These are phyloP conservation scores for Notolepis coatsorum DNA, from an alignment of 2,797 vertebrate genomes.

Conservation along the genomic window DNA sequence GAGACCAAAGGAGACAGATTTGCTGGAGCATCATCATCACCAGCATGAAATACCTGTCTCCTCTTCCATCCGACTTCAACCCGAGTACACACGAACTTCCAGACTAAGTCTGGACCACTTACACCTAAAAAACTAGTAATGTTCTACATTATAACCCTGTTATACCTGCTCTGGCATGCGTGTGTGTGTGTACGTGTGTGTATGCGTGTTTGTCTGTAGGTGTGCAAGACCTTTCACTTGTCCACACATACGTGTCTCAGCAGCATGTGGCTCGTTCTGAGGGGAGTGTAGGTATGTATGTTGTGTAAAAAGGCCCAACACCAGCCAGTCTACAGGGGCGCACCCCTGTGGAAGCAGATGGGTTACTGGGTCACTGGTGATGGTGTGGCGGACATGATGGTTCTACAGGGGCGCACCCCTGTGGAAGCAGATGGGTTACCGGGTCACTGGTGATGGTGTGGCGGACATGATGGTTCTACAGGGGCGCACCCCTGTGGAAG, in stretches of 20 bases:
- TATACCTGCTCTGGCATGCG: conserved; percentile 61
- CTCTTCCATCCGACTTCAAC: conserved; percentile 49
- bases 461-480: too few species aligned
- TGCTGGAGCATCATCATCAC: conserved; percentile 45
- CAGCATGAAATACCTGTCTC: conserved; percentile 57
- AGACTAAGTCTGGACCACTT: conserved; percentile 58
- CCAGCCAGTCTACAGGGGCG: background rate
- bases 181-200: conserved; percentile 6
- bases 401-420: too few species aligned
- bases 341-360: conserved; percentile 17
- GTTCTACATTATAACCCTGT: conserved; percentile 75
- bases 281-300: conserved; percentile 14
- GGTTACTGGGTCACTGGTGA: background rate
- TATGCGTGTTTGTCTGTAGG: conserved; percentile 42
- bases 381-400: too few species aligned
- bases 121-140: conserved; percentile 54
- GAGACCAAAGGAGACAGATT: conserved; percentile 49
- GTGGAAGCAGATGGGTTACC: too few species aligned
- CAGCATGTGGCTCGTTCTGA: conserved; percentile 64
- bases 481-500: too few species aligned
- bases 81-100: conserved; percentile 58
- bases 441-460: too few species aligned
- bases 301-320: conserved; percentile 17
- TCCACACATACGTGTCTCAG: conserved; percentile 45
- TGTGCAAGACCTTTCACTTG: conserved; percentile 10